Conservation (phyloP, 2,113 vertebrate species). For the Sinocyclocheilus anshuiensis region DNA sequence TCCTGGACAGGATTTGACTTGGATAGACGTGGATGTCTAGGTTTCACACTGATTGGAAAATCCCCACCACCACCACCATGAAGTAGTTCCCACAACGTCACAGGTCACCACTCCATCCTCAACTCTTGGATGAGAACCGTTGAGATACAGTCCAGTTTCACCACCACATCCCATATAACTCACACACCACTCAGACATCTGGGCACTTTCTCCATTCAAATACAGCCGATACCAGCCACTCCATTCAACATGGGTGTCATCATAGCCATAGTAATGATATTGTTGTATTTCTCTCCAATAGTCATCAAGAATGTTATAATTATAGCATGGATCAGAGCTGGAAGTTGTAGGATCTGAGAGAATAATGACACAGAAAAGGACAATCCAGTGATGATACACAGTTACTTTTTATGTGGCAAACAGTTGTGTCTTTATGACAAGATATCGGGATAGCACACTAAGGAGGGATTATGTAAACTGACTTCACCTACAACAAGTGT, state of each 20-base stretch:
- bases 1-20: constrained; percentile 2
- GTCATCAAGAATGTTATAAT: constrained; percentile 23
- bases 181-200: constrained; percentile 40
- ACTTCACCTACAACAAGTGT: neutral
- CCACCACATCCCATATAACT: neutral
- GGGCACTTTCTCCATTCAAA: constrained; percentile 30
- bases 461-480: neutral
- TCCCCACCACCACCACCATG: too few species aligned
- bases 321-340: constrained; percentile 26
- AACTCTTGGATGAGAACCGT: constrained; percentile 14
- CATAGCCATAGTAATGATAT: neutral
- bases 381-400: neutral
- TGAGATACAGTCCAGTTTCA: neutral
- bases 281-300: neutral
- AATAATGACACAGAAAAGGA: neutral
- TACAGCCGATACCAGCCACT: constrained; percentile 40
- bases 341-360: neutral
- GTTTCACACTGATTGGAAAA: neutral
- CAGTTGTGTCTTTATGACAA: neutral
- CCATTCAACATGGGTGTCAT: constrained; percentile 18
- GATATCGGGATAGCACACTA: neutral
- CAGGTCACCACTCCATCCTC: constrained; percentile 28
- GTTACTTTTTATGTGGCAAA: neutral
- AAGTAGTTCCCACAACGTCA: neutral
- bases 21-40: neutral